Conservation (phyloP, 2,797 vertebrate species). For the Neostethus bicornis region DNA sequence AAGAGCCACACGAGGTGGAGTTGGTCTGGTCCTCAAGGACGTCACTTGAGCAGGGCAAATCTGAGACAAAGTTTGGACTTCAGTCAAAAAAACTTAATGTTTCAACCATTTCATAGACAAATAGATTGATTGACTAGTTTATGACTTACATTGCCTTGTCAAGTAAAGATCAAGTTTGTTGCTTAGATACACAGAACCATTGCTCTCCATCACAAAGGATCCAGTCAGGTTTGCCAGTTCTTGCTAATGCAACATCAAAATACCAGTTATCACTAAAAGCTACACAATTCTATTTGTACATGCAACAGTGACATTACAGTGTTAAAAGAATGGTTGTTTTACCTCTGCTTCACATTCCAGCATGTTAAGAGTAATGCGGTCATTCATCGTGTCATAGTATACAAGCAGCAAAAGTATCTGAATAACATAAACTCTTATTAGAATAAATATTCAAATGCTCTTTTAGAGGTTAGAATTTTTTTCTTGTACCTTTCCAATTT, state of each 20-base stretch:
- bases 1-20: conserved; percentile 49
- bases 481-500: conserved; percentile 87
- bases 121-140: not conserved
- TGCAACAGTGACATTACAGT: not conserved
- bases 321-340: conserved; percentile 11
- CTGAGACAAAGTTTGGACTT: conserved; percentile 12
- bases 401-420: conserved; percentile 89
- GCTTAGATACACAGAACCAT: conserved; percentile 80
- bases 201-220: conserved; percentile 85
- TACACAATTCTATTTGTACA: not conserved
- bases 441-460: not conserved
- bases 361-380: conserved; percentile 74
- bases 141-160: conserved; percentile 78
- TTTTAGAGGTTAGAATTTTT: too few relatives aligned
- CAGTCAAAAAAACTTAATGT: not conserved
- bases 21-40: conserved; percentile 48
- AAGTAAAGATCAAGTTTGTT: conserved; percentile 84
- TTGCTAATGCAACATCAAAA: conserved; percentile 64
- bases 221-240: conserved; percentile 84
- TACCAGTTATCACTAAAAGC: not conserved
- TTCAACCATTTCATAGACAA: not conserved
- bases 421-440: conserved; percentile 12
- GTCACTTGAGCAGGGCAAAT: conserved; percentile 30
- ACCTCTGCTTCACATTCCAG: conserved; percentile 87
- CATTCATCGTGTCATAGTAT: conserved; percentile 86